phyloP scores from a whole-genome alignment of 1,140 invertebrate genomes.

The Aphis gossypii region DNA sequence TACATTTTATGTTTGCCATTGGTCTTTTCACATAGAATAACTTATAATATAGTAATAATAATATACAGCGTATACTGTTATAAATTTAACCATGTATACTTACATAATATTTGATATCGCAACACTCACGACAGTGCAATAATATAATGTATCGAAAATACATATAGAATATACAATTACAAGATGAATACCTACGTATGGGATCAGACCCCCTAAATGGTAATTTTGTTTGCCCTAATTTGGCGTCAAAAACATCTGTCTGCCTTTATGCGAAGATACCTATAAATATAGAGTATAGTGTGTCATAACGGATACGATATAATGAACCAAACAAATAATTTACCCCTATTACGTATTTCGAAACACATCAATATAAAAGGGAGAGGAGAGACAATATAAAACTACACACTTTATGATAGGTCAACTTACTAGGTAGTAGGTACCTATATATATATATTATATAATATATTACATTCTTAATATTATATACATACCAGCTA shows the following conservation, averaged over 20 bases:
- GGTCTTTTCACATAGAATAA: not conserved
- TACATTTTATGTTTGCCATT: not conserved
- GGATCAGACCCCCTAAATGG: constrained; percentile 23
- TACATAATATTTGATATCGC: not conserved
- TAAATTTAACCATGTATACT: not conserved
- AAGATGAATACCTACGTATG: not conserved
- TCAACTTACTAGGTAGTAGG: not conserved
- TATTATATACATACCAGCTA: not conserved
- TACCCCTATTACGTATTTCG: constrained; percentile 19
- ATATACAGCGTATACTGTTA: not conserved
- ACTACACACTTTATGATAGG: not conserved
- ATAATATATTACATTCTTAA: not conserved
- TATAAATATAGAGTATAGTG: not conserved
- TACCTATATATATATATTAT: not conserved
- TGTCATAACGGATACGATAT: constrained; percentile 46
- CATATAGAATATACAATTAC: not conserved
- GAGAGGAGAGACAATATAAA: not conserved
- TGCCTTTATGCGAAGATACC: not conserved
- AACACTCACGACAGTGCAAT: not conserved
- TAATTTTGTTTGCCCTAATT: constrained; percentile 51
- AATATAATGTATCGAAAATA: not conserved
- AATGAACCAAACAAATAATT: constrained; percentile 50
- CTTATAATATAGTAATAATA: not conserved
- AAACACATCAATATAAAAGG: constrained; percentile 4
- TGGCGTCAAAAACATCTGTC: constrained; percentile 47